Evolutionary conservation across 2,888 invertebrate genomes (phyloP).

Genomic region (Seladonia tumulorum): DNA sequence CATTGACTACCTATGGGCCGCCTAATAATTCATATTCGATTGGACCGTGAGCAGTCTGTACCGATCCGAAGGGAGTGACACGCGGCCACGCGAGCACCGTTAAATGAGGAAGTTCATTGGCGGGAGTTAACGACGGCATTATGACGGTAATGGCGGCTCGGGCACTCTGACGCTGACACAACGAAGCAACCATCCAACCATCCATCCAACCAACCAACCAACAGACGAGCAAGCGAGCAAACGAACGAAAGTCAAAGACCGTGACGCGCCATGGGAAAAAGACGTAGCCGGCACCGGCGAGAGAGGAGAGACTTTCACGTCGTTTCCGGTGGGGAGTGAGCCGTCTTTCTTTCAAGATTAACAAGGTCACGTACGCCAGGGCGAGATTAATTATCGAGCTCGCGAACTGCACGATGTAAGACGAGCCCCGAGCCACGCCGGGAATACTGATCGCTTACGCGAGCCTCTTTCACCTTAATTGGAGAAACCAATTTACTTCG

Average conservation of each 20-base stretch:
- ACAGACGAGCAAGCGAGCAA: not conserved
- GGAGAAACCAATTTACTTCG: slow-evolving; percentile 16
- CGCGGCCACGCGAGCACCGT: slow-evolving; percentile 12
- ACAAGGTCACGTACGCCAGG: slow-evolving; percentile 27
- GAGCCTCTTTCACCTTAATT: slow-evolving; percentile 15
- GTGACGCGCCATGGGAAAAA: slow-evolving; percentile 46
- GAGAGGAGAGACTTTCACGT: slow-evolving; percentile 13
- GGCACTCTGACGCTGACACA: not conserved
- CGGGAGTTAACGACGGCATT: slow-evolving; percentile 38
- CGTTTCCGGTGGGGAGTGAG: slow-evolving; percentile 19
- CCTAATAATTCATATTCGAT: too few species aligned
- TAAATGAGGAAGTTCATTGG: slow-evolving; percentile 53
- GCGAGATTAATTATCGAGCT: slow-evolving; percentile 36
- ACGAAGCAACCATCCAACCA: not conserved
- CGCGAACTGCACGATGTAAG: slow-evolving; percentile 3
- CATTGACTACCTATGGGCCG: too few species aligned
- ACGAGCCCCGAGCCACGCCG: not conserved
- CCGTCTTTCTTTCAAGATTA: slow-evolving; percentile 27
- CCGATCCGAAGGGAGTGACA: not conserved
- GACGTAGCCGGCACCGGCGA: not conserved
- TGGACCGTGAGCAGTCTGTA: too few species aligned
- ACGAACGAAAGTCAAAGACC: slow-evolving; percentile 23
- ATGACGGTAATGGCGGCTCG: slow-evolving; percentile 26
- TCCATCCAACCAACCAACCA: too few species aligned
- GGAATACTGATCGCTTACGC: slow-evolving; percentile 14